Evolutionary conservation across 2,113 vertebrate genomes (phyloP).

Genomic region (Callospermophilus lateralis): DNA sequence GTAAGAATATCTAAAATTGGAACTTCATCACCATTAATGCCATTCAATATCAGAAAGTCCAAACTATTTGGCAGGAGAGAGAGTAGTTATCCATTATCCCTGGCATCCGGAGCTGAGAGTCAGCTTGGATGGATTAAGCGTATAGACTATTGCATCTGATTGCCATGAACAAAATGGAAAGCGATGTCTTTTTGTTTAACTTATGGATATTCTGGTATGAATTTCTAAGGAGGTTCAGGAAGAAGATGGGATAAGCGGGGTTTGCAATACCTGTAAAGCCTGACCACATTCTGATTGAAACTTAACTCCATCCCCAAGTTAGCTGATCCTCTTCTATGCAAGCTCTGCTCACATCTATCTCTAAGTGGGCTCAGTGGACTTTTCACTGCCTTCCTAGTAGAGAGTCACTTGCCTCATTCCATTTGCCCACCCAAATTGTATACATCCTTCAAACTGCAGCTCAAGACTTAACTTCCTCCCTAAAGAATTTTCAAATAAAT

Average conservation of each 20-base stretch:
- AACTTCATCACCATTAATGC: slow-evolving; percentile 24
- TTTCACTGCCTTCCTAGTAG: background rate
- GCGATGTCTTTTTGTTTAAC: background rate
- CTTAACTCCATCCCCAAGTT: background rate
- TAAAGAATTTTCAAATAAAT: background rate
- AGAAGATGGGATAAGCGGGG: background rate
- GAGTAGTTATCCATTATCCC: background rate
- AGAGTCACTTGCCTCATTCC: background rate
- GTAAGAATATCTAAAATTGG: slow-evolving; percentile 37
- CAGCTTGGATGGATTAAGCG: background rate
- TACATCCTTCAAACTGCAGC: background rate
- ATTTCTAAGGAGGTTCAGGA: background rate
- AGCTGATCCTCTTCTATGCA: background rate
- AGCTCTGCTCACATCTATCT: background rate
- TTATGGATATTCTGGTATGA: background rate
- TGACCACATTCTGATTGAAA: background rate
- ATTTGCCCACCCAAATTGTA: background rate
- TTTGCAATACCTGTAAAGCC: background rate
- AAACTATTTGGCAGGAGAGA: slow-evolving; percentile 32
- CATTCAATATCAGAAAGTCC: background rate
- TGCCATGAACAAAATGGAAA: background rate
- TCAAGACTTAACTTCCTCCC: background rate
- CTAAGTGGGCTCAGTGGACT: background rate
- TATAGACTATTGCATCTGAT: background rate
- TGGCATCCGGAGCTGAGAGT: background rate